phyloP scores from a whole-genome alignment of 37 sponge, comb jelly and placozoan genomes.

The Ianthella basta region DNA sequence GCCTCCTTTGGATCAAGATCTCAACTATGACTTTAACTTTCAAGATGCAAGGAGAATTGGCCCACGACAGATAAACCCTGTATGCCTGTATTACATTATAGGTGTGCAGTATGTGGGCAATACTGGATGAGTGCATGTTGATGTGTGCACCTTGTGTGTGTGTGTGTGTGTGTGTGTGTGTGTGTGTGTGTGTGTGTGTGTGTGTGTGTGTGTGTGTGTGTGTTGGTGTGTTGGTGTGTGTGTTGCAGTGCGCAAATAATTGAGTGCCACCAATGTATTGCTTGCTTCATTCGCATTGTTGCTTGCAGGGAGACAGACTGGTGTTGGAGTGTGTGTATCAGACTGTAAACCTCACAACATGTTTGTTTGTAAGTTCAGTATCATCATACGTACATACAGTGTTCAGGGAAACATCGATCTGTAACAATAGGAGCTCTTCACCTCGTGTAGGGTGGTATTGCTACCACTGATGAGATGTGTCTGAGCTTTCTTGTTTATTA shows the following conservation, averaged over 20 bases:
- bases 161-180: no score
- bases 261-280: no score
- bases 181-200: no score
- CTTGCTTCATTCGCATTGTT: background rate
- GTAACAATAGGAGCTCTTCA: background rate
- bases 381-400: background rate
- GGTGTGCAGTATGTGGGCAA: constrained; percentile 43
- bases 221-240: no score
- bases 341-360: background rate
- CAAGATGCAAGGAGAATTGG: constrained; percentile 44
- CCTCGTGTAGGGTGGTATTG: constrained; percentile 20
- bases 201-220: no score
- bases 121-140: constrained; percentile 52
- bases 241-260: no score
- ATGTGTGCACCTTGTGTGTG: no score
- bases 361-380: background rate
- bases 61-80: constrained; percentile 43
- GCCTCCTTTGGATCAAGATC: constrained; percentile 53
- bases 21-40: constrained; percentile 73
- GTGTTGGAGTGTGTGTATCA: constrained; percentile 17
- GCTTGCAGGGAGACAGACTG: background rate
- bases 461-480: constrained; percentile 34
- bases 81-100: constrained; percentile 41
- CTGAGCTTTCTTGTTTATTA: constrained; percentile 4
- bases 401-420: background rate